Percentiles rank a stretch among this genome's conserved stretches.
These are phyloP conservation scores for Brachyistius frenatus DNA, from an alignment of 2,113 vertebrate genomes.

Conservation along the genomic window DNA sequence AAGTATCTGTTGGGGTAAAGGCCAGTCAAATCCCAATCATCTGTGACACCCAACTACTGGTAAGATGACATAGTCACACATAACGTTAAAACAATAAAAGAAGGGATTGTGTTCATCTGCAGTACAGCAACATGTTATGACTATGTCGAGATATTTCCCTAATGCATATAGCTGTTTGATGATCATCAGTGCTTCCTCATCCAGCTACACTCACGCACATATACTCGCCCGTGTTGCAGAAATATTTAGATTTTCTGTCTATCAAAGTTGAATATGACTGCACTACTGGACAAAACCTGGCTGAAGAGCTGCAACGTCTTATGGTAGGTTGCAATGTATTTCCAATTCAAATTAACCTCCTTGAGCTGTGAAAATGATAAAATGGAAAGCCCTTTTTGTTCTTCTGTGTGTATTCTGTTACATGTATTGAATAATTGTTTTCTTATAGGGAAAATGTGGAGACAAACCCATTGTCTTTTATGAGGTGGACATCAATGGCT, in stretches of 20 bases:
- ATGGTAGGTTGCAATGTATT: conserved; percentile 77
- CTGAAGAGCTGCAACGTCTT: conserved; percentile 68
- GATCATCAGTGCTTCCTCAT: background rate
- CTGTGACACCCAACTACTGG: conserved; percentile 34
- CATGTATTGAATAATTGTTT: background rate
- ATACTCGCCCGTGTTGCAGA: conserved; percentile 74
- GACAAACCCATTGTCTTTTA: conserved; percentile 69
- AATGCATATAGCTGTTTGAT: background rate
- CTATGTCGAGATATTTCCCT: background rate
- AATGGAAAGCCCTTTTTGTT: background rate
- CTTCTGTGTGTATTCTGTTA: background rate
- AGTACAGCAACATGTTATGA: no score
- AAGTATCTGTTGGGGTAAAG: conserved; percentile 84
- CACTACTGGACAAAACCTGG: conserved; percentile 63
- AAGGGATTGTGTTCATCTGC: no score
- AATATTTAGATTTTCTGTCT: conserved; percentile 86
- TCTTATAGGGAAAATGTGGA: conserved; percentile 21
- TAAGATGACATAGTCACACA: conserved; percentile 14
- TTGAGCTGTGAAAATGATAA: no score
- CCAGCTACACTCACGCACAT: background rate
- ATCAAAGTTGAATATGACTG: conserved; percentile 83
- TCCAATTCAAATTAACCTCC: background rate
- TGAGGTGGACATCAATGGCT: conserved; percentile 44
- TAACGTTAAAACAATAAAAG: background rate
- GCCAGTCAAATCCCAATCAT: conserved; percentile 46